These are phyloP conservation scores for Thysanoteuthis rhombus DNA, from an alignment of 2,888 invertebrate genomes.

Conservation along the genomic window DNA sequence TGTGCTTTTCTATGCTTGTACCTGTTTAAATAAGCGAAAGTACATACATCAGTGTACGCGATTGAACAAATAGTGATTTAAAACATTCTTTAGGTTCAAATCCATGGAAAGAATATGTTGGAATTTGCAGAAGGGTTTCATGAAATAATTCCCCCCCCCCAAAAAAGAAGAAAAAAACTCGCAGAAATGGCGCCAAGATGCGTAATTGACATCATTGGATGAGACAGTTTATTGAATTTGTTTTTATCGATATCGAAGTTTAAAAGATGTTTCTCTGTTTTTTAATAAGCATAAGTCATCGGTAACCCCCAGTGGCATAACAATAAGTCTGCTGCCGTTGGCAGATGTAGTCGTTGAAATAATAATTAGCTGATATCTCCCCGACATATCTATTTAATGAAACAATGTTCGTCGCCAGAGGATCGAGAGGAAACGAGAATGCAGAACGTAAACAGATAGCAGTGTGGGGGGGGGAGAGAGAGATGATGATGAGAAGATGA, in stretches of 20 bases:
- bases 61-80: neutral
- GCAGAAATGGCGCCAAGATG: neutral
- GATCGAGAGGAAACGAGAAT: neutral
- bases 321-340: neutral
- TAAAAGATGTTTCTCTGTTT: neutral
- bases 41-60: neutral
- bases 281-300: neutral
- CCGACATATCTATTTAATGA: conserved; percentile 12
- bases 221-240: neutral
- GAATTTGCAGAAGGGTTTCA: neutral
- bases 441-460: neutral
- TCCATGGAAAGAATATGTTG: neutral
- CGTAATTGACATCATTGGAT: neutral
- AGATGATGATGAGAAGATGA: too few relatives aligned
- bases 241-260: neutral
- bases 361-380: neutral
- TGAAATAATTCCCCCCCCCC: too few relatives aligned
- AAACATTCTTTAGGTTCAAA: neutral
- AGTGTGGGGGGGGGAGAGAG: neutral
- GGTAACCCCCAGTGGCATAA: neutral
- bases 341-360: neutral
- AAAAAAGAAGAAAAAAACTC: neutral
- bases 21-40: neutral
- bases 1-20: neutral
- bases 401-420: neutral